These are phyloP conservation scores for Amblyteles armatorius DNA, from an alignment of 2,888 invertebrate genomes.

Conservation along the genomic window DNA sequence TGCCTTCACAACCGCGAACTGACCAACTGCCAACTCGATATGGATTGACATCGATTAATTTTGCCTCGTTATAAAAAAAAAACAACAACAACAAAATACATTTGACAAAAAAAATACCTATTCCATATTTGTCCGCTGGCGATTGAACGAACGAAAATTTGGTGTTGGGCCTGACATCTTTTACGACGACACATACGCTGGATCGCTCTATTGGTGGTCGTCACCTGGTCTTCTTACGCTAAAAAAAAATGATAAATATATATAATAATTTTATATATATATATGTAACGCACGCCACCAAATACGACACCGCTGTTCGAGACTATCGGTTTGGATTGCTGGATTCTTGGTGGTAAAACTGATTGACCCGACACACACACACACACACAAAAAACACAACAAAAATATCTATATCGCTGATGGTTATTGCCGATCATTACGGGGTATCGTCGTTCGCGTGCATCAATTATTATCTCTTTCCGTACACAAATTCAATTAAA, in stretches of 20 bases:
- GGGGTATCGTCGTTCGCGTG: conserved; percentile 54
- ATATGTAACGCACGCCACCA: conserved; percentile 53
- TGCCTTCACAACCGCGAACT: conserved; percentile 58
- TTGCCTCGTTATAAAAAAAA: conserved; percentile 42
- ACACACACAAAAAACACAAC: conserved; percentile 13
- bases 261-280: conserved; percentile 37
- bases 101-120: conserved; percentile 23
- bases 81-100: not conserved
- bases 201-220: conserved; percentile 74
- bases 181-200: conserved; percentile 74
- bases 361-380: conserved; percentile 34
- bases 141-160: conserved; percentile 63
- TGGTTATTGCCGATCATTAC: conserved; percentile 32
- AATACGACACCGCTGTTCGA: conserved; percentile 50
- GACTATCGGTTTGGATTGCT: conserved; percentile 45
- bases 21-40: conserved; percentile 49
- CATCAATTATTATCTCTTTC: conserved; percentile 56
- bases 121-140: conserved; percentile 56
- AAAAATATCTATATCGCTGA: conserved; percentile 23
- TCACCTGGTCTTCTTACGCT: conserved; percentile 71
- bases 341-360: conserved; percentile 53
- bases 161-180: conserved; percentile 70
- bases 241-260: conserved; percentile 57
- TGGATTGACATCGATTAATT: conserved; percentile 48
- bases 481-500: conserved; percentile 47